These are phyloP conservation scores for Cyclargus thomasi DNA, from an alignment of 1,140 invertebrate species.

Conservation along the genomic window DNA sequence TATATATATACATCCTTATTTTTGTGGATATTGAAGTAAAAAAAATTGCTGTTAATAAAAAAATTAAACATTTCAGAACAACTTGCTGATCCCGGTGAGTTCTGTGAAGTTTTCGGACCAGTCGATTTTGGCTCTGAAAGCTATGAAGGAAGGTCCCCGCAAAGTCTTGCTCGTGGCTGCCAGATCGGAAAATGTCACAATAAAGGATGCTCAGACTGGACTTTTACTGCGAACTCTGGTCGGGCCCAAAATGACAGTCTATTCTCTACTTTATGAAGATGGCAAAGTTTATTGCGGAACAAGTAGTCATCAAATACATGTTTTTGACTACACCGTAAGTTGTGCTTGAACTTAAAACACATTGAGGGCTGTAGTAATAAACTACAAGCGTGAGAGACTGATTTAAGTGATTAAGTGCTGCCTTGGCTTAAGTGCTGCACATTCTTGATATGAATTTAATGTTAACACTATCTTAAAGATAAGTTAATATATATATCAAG, in stretches of 20 bases:
- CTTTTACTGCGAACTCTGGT: constrained; percentile 78
- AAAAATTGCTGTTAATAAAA: neutral
- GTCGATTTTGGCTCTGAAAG: constrained; percentile 79
- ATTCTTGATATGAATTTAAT: too few species aligned
- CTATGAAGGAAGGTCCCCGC: constrained; percentile 80
- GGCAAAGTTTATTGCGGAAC: constrained; percentile 82
- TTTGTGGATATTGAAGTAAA: too few species aligned
- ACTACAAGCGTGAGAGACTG: neutral
- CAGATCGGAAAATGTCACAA: constrained; percentile 78
- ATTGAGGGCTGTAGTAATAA: neutral
- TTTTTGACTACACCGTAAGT: constrained; percentile 81
- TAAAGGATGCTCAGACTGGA: constrained; percentile 80
- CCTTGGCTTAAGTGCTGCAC: too few species aligned
- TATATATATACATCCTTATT: too few species aligned
- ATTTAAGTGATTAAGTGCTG: neutral
- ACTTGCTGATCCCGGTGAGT: constrained; percentile 73
- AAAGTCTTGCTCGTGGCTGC: constrained; percentile 81
- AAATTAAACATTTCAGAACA: constrained; percentile 59
- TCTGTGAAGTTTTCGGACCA: constrained; percentile 77
- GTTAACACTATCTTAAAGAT: too few species aligned
- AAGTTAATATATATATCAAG: too few species aligned
- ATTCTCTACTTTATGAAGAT: constrained; percentile 78
- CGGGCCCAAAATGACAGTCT: constrained; percentile 79
- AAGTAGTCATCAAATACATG: constrained; percentile 79
- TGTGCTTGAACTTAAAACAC: constrained; percentile 11